phyloP scores from a whole-genome alignment of 2,797 vertebrate genomes.

The Lindbergichthys nudifrons region DNA sequence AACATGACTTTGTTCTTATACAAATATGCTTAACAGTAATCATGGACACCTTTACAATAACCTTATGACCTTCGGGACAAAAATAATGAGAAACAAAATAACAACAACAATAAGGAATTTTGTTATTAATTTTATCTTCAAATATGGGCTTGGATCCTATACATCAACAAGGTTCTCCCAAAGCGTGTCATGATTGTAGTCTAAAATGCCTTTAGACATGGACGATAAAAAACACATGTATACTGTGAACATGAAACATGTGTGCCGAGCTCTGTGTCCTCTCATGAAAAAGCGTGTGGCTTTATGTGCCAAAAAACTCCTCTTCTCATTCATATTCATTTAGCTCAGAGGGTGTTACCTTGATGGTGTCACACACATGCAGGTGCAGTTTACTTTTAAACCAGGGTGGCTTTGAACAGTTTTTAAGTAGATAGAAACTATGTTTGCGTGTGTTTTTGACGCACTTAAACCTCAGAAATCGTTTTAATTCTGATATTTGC shows the following conservation, averaged over 20 bases:
- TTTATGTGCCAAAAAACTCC: conserved; percentile 19
- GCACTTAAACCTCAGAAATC: not conserved
- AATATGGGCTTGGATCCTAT: conserved; percentile 7
- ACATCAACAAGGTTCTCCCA: conserved; percentile 13
- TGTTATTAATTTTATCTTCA: not conserved
- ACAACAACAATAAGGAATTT: not conserved
- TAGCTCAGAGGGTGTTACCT: not conserved
- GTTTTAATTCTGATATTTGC: not conserved
- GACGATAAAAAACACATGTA: conserved; percentile 34
- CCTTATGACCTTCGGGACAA: not conserved
- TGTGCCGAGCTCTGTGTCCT: conserved; percentile 5
- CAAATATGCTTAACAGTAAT: too few relatives aligned
- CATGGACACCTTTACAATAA: not conserved
- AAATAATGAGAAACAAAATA: conserved; percentile 11
- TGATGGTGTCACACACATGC: conserved; percentile 15
- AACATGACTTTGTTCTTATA: too few relatives aligned
- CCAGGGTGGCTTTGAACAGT: not conserved
- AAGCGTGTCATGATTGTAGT: conserved; percentile 16
- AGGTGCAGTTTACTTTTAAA: conserved; percentile 14
- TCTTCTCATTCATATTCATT: conserved; percentile 9
- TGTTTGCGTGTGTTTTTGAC: not conserved
- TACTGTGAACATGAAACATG: conserved; percentile 1
- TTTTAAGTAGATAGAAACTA: not conserved
- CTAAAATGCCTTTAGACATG: conserved; percentile 17
- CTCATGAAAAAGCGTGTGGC: conserved; percentile 13